Percentiles rank a stretch among this genome's conserved stretches.
Conservation (phyloP, 2,888 invertebrate species). For the Lamellibrachia columna region DNA sequence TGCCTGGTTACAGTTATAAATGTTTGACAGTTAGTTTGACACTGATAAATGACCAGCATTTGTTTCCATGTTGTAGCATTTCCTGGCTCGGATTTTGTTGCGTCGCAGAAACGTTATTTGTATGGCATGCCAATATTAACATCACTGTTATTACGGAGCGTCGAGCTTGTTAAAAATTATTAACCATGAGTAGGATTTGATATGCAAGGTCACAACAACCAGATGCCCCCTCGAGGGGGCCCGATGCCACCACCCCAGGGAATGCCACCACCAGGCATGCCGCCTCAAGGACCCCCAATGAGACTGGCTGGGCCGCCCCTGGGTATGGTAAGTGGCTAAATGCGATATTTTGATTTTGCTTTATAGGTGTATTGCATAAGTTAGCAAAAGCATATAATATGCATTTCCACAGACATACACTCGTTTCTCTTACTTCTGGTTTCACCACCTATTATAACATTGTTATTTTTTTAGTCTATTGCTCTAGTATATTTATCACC, state of each 20-base stretch:
- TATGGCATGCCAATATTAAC: background rate
- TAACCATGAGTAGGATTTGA: background rate
- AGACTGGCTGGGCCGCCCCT: background rate
- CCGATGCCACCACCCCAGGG: background rate
- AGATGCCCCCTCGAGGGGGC: conserved; percentile 16
- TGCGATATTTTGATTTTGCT: background rate
- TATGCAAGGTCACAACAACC: background rate
- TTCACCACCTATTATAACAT: too few relatives aligned
- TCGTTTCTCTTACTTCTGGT: background rate
- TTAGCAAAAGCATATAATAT: background rate
- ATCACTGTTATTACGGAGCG: too few relatives aligned
- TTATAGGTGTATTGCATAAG: background rate
- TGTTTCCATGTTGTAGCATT: background rate
- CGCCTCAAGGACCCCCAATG: conserved; percentile 33
- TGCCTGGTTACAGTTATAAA: too few relatives aligned
- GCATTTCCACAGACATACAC: background rate
- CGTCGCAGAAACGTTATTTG: background rate
- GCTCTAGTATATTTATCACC: too few relatives aligned
- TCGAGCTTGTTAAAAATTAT: background rate
- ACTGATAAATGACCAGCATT: too few relatives aligned
- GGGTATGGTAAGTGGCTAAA: background rate
- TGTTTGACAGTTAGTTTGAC: too few relatives aligned
- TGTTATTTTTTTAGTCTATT: too few relatives aligned
- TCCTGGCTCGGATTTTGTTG: background rate
- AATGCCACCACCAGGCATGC: conserved; percentile 40